A percentile compares a stretch with the other conserved stretches of the same genome.
Evolutionary conservation across 1,140 invertebrate species (phyloP).

Genomic region (Leptopilina clavipes): DNA sequence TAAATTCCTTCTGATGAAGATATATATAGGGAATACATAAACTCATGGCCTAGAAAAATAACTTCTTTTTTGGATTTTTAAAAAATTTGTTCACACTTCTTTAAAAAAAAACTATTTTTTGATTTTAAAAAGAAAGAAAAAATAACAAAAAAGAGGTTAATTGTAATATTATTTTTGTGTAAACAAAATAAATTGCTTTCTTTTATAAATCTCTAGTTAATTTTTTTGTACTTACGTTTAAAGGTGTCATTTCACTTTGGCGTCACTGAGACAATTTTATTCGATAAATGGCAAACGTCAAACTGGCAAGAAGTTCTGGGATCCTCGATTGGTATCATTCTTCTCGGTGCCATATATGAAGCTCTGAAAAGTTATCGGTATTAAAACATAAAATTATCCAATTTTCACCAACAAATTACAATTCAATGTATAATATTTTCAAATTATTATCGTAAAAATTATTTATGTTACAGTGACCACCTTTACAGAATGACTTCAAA

Average conservation of each 20-base stretch:
- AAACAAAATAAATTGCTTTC: background rate
- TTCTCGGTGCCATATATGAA: conserved; percentile 66
- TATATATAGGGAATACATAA: background rate
- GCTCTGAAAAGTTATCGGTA: conserved; percentile 70
- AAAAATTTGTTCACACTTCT: too few species aligned
- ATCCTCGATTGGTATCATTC: conserved; percentile 64
- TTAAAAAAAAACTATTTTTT: too few species aligned
- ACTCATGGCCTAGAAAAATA: too few species aligned
- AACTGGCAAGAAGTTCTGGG: conserved; percentile 61
- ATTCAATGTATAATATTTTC: too few species aligned
- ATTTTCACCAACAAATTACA: background rate
- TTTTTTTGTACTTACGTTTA: background rate
- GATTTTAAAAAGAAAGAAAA: too few species aligned
- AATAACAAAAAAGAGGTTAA: too few species aligned
- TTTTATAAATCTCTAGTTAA: too few species aligned
- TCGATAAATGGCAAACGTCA: conserved; percentile 61
- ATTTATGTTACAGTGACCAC: background rate
- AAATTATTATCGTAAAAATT: background rate
- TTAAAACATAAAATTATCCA: background rate
- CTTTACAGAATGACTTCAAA: conserved; percentile 14
- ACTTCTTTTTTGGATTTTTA: too few species aligned
- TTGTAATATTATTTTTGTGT: too few species aligned
- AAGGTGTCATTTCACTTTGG: conserved; percentile 71
- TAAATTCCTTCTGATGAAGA: background rate
- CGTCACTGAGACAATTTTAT: conserved; percentile 65